Base-by-base conservation (phyloP, 2,113 vertebrate species). In the Aegotheles bennettii region DNA sequence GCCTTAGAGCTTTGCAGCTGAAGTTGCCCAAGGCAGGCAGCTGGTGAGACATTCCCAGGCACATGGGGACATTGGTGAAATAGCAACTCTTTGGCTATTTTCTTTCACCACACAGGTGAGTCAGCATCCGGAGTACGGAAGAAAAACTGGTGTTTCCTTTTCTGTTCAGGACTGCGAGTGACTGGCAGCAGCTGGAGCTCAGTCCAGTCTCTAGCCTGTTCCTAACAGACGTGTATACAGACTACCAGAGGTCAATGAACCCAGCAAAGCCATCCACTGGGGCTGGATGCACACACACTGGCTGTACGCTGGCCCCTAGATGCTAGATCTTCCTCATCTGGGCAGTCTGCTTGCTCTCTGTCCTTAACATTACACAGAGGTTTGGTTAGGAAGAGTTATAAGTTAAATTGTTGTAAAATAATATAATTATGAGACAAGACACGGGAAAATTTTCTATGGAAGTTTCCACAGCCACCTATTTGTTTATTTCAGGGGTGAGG, bases 41-140 rank as follows among this genome's bases (percentile, higher is more conserved):
- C 36, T 80, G 86, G 10, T n/a, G 76, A 69, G 91, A 76, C 1
- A 9, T 35, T 43, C 86, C 91, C 78, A 84, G 61, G 89, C 91
- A 51, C 33, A 0, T 10, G 8, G 84, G 87, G 84, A 77, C 69
- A 33, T 8, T 67, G 60, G 81, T 15, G 81, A 51, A 82, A 48
- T 48, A 60, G 69, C 61, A 79, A 6, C 78, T 48, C 78, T 67
- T 73, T 51, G 92, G 93, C 87, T 96, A 86, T 87, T 95, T 91
- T 50, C 93, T 73, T 74, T 78, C 70, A 68, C 95, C 87, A 56
- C 96, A 82, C 96, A 96, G 92, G 96, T 96, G 96, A 96, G 87
- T 96, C 95, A 96, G 93, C 90, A 95, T 94, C 95, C 92, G 84
- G 90, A 75, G 33, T 11, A 6, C 6, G n/a, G 78, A 68, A 82